phyloP scores from a whole-genome alignment of 2,888 invertebrate genomes.

The Anoncus sp. region DNA sequence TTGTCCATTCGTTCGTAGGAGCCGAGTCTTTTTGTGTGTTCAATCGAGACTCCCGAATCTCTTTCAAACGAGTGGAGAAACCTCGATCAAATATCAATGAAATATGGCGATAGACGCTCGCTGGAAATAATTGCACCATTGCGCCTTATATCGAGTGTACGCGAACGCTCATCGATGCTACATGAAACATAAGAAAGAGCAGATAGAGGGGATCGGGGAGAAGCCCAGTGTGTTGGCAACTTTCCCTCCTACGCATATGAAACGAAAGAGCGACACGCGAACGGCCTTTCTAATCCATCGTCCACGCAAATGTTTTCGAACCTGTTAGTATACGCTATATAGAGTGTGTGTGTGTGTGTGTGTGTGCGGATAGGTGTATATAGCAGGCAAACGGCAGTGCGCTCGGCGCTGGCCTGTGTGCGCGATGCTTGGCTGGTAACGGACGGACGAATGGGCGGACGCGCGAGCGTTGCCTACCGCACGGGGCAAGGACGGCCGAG shows the following conservation, averaged over 20 bases:
- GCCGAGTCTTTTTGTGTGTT: too few species aligned
- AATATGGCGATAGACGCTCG: conserved; percentile 15
- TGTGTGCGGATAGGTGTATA: conserved; percentile 8
- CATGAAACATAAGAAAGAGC: conserved; percentile 32
- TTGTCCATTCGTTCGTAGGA: too few species aligned
- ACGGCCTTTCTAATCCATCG: conserved; percentile 79
- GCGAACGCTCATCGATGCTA: conserved; percentile 26
- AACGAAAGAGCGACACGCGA: conserved; percentile 64
- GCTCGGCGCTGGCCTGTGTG: conserved; percentile 5
- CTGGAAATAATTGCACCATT: conserved; percentile 33
- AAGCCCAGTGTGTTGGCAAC: conserved; percentile 66
- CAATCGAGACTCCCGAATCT: too few species aligned
- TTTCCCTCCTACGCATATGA: conserved; percentile 79
- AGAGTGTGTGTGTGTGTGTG: conserved; percentile 22
- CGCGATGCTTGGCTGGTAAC: conserved; percentile 60
- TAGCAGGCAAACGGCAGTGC: conserved; percentile 10
- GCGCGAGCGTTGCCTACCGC: conserved; percentile 76
- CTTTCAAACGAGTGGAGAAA: too few species aligned
- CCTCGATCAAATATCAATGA: conserved; percentile 16
- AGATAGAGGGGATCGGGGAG: too few species aligned
- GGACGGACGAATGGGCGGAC: conserved; percentile 60
- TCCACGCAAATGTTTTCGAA: conserved; percentile 77
- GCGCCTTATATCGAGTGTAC: conserved; percentile 22
- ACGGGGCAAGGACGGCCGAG: conserved; percentile 83
- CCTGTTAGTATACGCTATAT: conserved; percentile 73